Evolutionary conservation across 1,140 invertebrate species (phyloP), one percentile per base, ranked within the genome.

Genomic region (Lethocerus indicus): DNA sequence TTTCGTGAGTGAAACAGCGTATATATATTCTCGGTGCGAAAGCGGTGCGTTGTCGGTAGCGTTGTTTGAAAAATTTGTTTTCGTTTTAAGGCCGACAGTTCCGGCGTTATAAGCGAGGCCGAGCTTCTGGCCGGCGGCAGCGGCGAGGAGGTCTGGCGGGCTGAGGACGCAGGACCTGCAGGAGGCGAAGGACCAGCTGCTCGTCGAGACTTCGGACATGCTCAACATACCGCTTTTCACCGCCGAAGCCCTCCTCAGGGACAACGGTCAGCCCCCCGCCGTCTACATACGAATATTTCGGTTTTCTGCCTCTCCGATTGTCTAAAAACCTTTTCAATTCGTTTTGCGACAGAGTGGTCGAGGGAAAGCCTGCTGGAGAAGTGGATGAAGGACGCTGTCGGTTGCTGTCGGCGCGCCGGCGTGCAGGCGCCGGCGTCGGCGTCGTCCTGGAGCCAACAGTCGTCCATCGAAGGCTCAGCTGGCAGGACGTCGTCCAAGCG

Each of bases 191-290:
- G 79, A 83, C 59, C 74, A 80, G 56, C 62, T 83, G 36, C 60
- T 83, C 13, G 78, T 82, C 18, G 79, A 82, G 62, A 82, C 79
- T 13, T 76, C 79, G 20, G 79, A 83, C 62, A 82, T 82, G 79
- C 65, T 83, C 12, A 75, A 79, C 59, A 73, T 82, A 29, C 77
- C 78, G 2, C 63, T 83, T 13, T 82, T 82, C 60, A 81, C 78
- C 40, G 79, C 80, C 14, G 80, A 83, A 64, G 78, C 77, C 41
- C 61, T 83, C 18, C 65, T 83, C 13, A 63, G 78, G 56, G 75
- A 80, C 58, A 75, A 81, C 64, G 78, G 79, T 80, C n/a, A n/a
- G n/a, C n/a, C n/a, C n/a, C n/a, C n/a, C n/a, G n/a, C n/a, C n/a
- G n/a, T n/a, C n/a, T n/a, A n/a, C n/a, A n/a, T n/a, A 32, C 9